phyloP scores from a whole-genome alignment of 2,888 invertebrate species.

The Mechanitis messenoides region DNA sequence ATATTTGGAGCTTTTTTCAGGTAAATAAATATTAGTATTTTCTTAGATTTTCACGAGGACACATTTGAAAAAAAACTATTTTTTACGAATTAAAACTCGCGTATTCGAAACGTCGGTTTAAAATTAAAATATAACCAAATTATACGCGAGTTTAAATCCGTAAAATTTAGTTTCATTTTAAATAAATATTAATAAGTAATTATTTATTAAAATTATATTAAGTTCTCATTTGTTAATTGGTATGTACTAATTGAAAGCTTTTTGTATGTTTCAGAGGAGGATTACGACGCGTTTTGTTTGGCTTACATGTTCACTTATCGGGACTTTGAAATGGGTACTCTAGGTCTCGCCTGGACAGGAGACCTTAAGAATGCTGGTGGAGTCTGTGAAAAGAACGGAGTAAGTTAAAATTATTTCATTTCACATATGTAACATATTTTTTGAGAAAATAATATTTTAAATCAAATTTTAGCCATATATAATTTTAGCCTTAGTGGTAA shows the following conservation, averaged over 20 bases:
- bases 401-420: conserved; percentile 61
- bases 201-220: neutral
- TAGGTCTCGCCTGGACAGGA: conserved; percentile 98
- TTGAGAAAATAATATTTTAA: too few relatives aligned
- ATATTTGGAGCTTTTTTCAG: conserved; percentile 97
- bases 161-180: too few relatives aligned
- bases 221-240: conserved; percentile 7
- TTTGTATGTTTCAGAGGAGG: conserved; percentile 83
- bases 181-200: conserved; percentile 55
- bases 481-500: too few relatives aligned
- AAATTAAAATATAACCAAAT: too few relatives aligned
- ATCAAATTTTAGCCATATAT: too few relatives aligned
- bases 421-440: too few relatives aligned
- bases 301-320: conserved; percentile 99
- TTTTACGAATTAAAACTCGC: too few relatives aligned
- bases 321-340: conserved; percentile 96
- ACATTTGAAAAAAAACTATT: too few relatives aligned
- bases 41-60: neutral
- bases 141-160: too few relatives aligned
- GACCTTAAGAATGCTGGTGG: conserved; percentile 97
- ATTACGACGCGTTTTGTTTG: conserved; percentile 98
- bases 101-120: too few relatives aligned
- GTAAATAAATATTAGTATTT: conserved; percentile 55
- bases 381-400: conserved; percentile 97
- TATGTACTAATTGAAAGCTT: neutral